Percentiles rank a stretch among this genome's conserved stretches.
These are phyloP conservation scores for Sarcophaga caerulescens DNA, from an alignment of 2,888 invertebrate genomes.

Conservation along the genomic window DNA sequence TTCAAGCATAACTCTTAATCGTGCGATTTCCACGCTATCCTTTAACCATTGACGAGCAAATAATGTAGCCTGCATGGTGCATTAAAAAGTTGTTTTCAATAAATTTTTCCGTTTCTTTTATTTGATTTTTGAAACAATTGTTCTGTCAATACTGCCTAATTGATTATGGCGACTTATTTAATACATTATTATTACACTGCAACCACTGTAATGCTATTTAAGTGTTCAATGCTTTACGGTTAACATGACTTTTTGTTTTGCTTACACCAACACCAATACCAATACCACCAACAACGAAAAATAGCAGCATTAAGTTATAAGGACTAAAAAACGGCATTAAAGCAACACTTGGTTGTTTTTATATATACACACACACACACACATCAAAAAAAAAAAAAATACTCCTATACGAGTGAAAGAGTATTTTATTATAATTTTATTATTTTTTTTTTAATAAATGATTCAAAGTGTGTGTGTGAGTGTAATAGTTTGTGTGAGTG, in stretches of 20 bases:
- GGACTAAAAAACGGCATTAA: constrained; percentile 39
- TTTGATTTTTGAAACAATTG: constrained; percentile 33
- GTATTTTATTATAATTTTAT: neutral
- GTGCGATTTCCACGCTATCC: too few relatives aligned
- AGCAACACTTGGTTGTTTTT: constrained; percentile 48
- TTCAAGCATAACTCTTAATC: too few relatives aligned
- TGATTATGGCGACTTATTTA: too few relatives aligned
- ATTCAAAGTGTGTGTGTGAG: neutral
- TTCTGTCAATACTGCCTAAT: constrained; percentile 36
- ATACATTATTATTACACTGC: too few relatives aligned
- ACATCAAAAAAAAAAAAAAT: neutral
- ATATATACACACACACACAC: too few relatives aligned
- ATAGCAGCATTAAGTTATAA: too few relatives aligned
- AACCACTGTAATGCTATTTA: too few relatives aligned
- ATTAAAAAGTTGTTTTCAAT: neutral
- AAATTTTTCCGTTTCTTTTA: neutral
- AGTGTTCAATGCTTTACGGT: too few relatives aligned
- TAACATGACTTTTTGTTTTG: neutral
- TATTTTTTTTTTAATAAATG: neutral
- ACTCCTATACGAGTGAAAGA: neutral
- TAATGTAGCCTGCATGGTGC: neutral
- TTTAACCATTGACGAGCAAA: too few relatives aligned
- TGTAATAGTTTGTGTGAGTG: neutral
- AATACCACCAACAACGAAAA: constrained; percentile 31
- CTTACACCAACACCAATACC: neutral